Base-by-base conservation (phyloP, 2,888 invertebrate genomes). In the Drosophila yooni region DNA sequence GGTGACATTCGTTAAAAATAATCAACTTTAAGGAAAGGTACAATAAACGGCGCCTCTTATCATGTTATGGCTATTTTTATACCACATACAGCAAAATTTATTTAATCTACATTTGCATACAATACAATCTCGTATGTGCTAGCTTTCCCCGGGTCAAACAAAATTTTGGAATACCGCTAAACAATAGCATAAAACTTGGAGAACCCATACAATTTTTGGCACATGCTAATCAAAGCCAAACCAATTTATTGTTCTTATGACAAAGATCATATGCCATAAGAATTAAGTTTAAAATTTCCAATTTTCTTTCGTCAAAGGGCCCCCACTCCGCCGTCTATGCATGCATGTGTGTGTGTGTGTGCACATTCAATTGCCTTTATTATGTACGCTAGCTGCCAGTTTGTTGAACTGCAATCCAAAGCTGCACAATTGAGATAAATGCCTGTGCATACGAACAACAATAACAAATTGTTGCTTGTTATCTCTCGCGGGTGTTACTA, bases 401-500 rank as follows among this genome's bases (percentile, higher is more conserved):
- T 31, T 36, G 43, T 46, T 40, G 25, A 33, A 60, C 11, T 43
- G 51, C 40, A 65, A 62, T 43, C 53, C n/a, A 58, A 34, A 29
- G 59, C 60, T 31, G 36, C 33, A 51, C 48, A 74, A 79, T 79
- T 77, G 58, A 65, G 43, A 43, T 60, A 60, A 80, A 65, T 71
- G 46, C 11, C 18, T 29, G 46, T 57, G 61, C 15, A 31, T 43
- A 54, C 50, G 18, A 48, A 48, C n/a, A 68, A 59, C 2, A 57
- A 21, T 7, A 52, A 27, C 27, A 59, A 40, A n/a, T 40, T 56
- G 38, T 38, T 27, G 11, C 34, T 59, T 56, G 48, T 52, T 64
- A 78, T 63, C 73, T 33, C 6, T n/a, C 50, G 29, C 54, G 33
- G 4, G 3, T 11, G 51, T 56, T 70, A 52, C n/a, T 29, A 27